Percentiles rank a stretch among this genome's conserved stretches.
Conservation (phyloP, 2,113 vertebrate genomes). For the Micronycteris hirsuta region DNA sequence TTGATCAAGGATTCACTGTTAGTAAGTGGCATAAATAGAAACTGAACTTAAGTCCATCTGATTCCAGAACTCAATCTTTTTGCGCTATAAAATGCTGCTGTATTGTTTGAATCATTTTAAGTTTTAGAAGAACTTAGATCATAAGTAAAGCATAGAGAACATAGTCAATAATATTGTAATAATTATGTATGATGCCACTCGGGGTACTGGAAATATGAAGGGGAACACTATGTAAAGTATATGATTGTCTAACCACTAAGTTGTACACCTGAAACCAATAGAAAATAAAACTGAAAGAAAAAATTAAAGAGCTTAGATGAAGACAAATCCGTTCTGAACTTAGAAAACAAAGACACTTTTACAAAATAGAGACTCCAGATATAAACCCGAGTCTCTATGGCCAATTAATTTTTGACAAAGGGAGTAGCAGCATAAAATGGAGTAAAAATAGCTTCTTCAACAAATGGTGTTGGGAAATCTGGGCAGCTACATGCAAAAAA, state of each 20-base stretch:
- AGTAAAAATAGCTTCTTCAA: no score
- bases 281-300: neutral
- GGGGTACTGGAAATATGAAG: neutral
- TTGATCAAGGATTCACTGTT: neutral
- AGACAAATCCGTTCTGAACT: neutral
- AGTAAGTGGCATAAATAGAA: neutral
- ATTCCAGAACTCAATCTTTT: neutral
- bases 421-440: no score
- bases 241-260: neutral
- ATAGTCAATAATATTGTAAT: neutral
- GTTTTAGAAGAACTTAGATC: neutral
- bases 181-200: neutral
- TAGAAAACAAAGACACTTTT: neutral
- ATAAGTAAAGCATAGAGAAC: neutral
- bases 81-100: neutral
- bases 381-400: no score
- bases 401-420: no score
- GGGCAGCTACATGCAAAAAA: no score
- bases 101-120: neutral
- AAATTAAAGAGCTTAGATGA: neutral
- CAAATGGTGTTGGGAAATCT: no score
- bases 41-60: neutral
- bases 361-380: no score
- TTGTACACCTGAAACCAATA: neutral
- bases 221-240: neutral